Conservation (phyloP, 2,113 vertebrate genomes). For the Dermatemys mawii region DNA sequence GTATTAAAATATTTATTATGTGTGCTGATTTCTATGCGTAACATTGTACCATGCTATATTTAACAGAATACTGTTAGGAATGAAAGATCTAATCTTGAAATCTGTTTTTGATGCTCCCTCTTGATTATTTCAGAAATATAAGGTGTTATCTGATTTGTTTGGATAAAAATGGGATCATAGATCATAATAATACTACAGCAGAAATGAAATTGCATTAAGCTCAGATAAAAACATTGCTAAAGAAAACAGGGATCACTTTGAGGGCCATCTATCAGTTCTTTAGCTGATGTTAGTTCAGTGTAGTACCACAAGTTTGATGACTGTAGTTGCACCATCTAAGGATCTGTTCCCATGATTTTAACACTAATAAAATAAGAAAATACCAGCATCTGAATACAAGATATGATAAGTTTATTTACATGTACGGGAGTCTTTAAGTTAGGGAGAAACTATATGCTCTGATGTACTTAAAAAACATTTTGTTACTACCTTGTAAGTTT, state of each 20-base stretch:
- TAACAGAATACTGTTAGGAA: not conserved
- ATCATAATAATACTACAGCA: not conserved
- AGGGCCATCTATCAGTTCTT: not conserved
- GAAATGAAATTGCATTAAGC: not conserved
- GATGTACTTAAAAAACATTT: too few relatives aligned
- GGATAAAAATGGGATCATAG: not conserved
- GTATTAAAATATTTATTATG: not conserved
- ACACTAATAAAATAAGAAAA: constrained; percentile 31
- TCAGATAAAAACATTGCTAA: not conserved
- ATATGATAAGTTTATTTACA: not conserved
- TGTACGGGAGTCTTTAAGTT: not conserved
- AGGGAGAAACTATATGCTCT: not conserved
- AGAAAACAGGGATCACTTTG: not conserved
- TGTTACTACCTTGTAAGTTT: too few relatives aligned
- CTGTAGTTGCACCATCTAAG: not conserved
- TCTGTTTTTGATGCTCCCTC: not conserved
- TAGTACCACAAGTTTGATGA: constrained; percentile 1
- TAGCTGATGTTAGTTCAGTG: not conserved
- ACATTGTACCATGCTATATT: not conserved
- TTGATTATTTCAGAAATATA: not conserved
- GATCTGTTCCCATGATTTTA: constrained; percentile 18
- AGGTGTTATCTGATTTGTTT: not conserved
- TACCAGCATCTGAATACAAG: constrained; percentile 1
- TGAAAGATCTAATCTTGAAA: not conserved
- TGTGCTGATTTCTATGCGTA: not conserved